phyloP scores from a whole-genome alignment of 2,888 invertebrate genomes.

The Augiades crinisus region DNA sequence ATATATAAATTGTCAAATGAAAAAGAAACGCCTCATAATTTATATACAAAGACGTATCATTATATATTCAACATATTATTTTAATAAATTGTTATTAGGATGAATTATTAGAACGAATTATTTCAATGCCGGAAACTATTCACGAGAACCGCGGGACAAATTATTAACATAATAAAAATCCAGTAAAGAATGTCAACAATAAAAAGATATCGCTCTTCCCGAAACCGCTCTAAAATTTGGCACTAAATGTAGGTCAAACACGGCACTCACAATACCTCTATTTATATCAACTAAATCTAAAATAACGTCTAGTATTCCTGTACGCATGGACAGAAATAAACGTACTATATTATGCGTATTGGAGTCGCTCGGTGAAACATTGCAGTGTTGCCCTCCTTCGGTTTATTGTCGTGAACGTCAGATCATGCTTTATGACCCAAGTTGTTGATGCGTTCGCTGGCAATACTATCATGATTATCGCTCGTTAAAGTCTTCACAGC shows the following conservation, averaged over 20 bases:
- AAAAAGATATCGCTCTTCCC: slow-evolving; percentile 24
- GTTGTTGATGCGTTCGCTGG: not conserved
- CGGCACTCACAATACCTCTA: slow-evolving; percentile 65
- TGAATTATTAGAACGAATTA: no score
- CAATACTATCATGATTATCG: not conserved
- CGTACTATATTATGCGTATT: slow-evolving; percentile 38
- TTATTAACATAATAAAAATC: not conserved
- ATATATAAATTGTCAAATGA: no score
- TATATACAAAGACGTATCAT: no score
- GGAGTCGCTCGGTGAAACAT: slow-evolving; percentile 27
- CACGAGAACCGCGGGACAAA: not conserved
- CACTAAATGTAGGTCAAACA: slow-evolving; percentile 67
- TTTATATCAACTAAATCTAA: slow-evolving; percentile 70
- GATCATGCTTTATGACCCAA: not conserved
- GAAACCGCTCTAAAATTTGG: slow-evolving; percentile 45
- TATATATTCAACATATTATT: no score
- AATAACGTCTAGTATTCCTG: slow-evolving; percentile 72
- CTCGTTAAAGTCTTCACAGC: not conserved
- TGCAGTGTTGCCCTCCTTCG: not conserved
- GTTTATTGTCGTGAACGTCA: not conserved
- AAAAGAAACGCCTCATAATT: no score
- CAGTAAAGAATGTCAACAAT: not conserved
- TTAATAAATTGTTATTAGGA: no score
- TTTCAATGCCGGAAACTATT: not conserved
- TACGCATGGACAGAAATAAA: slow-evolving; percentile 67